phyloP scores from a whole-genome alignment of 2,888 invertebrate genomes.

The Zeuzera pyrina region DNA sequence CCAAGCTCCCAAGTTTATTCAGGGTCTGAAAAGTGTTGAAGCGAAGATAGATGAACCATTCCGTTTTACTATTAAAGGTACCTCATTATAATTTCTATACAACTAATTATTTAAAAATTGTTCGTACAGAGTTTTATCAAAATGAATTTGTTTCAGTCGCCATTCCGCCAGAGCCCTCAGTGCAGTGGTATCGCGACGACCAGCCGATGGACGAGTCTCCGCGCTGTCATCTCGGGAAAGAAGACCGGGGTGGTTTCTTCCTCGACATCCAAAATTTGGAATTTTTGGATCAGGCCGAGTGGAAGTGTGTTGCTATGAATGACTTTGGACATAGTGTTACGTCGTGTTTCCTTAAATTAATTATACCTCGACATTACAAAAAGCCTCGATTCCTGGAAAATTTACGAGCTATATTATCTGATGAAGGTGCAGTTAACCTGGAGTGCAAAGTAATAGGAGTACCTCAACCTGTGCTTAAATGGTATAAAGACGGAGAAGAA shows the following conservation, averaged over 20 bases:
- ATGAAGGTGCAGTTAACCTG: conserved; percentile 91
- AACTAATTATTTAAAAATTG: too few relatives aligned
- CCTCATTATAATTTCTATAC: too few relatives aligned
- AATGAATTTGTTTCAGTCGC: conserved; percentile 74
- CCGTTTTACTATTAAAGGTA: conserved; percentile 86
- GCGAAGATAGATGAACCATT: conserved; percentile 87
- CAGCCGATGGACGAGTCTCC: conserved; percentile 78
- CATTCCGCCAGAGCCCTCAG: conserved; percentile 83
- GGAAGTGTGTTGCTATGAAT: conserved; percentile 92
- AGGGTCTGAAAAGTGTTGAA: conserved; percentile 86
- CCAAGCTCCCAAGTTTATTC: conserved; percentile 87
- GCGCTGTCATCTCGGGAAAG: conserved; percentile 78
- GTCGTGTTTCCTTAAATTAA: conserved; percentile 87
- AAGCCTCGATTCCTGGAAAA: conserved; percentile 91
- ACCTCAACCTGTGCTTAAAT: conserved; percentile 90
- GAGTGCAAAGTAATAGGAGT: conserved; percentile 95
- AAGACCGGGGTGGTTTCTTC: conserved; percentile 80
- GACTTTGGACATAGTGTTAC: conserved; percentile 92
- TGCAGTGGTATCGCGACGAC: conserved; percentile 93
- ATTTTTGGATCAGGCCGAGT: conserved; percentile 90
- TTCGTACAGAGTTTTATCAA: too few relatives aligned
- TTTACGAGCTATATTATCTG: conserved; percentile 86
- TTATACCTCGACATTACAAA: conserved; percentile 90
- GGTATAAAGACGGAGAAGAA: conserved; percentile 94
- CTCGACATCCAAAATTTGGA: conserved; percentile 83